Percentiles rank a stretch among this genome's conserved stretches.
Evolutionary conservation across 2,113 vertebrate species (phyloP).

Genomic region (Etheostoma spectabile): DNA sequence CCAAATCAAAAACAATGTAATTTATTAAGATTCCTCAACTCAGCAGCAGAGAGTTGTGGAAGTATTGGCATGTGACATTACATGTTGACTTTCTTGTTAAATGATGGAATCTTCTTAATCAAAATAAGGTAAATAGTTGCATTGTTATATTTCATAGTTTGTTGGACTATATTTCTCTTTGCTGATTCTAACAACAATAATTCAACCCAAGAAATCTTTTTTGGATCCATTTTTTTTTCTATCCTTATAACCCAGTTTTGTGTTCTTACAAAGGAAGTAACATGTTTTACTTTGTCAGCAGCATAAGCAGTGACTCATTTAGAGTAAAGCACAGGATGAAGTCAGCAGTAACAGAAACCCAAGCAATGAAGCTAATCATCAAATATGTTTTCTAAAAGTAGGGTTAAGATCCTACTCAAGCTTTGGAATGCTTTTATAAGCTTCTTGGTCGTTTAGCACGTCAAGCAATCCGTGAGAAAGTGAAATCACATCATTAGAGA

Average conservation of each 20-base stretch:
- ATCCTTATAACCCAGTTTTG: neutral
- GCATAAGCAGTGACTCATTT: neutral
- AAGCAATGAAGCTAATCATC: constrained; percentile 15
- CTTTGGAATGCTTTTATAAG: constrained; percentile 22
- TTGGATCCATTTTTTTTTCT: neutral
- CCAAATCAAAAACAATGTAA: constrained; percentile 32
- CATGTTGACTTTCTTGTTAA: neutral
- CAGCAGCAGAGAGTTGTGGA: neutral
- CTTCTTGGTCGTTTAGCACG: constrained; percentile 6
- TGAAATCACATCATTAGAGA: constrained; percentile 10
- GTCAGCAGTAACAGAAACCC: neutral
- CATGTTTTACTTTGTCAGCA: neutral
- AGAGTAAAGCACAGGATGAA: neutral
- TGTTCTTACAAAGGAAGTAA: neutral
- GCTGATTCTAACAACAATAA: neutral
- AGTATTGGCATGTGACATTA: neutral
- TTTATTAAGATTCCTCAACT: constrained; percentile 29
- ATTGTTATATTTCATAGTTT: neutral
- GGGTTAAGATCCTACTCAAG: constrained; percentile 27
- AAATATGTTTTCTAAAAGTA: constrained; percentile 14
- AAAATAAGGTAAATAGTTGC: neutral
- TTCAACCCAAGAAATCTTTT: neutral
- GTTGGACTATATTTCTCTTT: neutral
- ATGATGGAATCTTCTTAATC: neutral
- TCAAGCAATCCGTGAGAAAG: constrained; percentile 2